Evolutionary conservation across 2,888 invertebrate species (phyloP), one percentile per base, ranked within the genome.

Genomic region (Corbicula japonica): DNA sequence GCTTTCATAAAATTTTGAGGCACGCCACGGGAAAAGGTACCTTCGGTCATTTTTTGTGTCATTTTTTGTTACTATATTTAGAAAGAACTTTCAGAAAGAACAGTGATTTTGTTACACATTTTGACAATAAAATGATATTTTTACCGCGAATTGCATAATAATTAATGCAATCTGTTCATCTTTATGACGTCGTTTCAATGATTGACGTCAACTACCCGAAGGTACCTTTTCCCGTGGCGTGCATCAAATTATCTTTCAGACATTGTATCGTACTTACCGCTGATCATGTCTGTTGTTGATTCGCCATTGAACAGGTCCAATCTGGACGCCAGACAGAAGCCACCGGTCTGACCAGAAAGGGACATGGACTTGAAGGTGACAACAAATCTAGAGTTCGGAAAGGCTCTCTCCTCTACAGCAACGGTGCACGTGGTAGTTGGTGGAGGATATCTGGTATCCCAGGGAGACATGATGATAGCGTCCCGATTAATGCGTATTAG

Each of bases 241-340:
- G n/a, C n/a, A n/a, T n/a, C n/a, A n/a, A n/a, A n/a, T 12, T 5
- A n/a, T 50, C 21, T 6, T 6, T 46, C n/a, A 46, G 46, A 18
- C 46, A 2, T 21, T 18, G n/a, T 46, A 18, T 46, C n/a, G 30
- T 32, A 34, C 32, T 58, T 41, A 76, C 76, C 70, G 32, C 41
- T 76, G 23, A 76, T 46, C 2, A 30, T 58, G 21, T 75, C 15
- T 4, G 21, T 12, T 0, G 28, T 18, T 3, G 50, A 48, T 28
- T 48, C 46, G 30, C 76, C 76, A 28, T 34, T 58, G 48, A 41
- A 76, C 15, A 76, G 28, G 26, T 76, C 76, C 23, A 76, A 58
- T 23, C 76, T 56, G 10, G 70, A 48, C 23, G 48, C 34, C 10
- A 38, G 21, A 41, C 76, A 76, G 6, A 15, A 30, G 0, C 60